phyloP scores from a whole-genome alignment of 2,888 invertebrate genomes.

The Torymus aiolomorphi region DNA sequence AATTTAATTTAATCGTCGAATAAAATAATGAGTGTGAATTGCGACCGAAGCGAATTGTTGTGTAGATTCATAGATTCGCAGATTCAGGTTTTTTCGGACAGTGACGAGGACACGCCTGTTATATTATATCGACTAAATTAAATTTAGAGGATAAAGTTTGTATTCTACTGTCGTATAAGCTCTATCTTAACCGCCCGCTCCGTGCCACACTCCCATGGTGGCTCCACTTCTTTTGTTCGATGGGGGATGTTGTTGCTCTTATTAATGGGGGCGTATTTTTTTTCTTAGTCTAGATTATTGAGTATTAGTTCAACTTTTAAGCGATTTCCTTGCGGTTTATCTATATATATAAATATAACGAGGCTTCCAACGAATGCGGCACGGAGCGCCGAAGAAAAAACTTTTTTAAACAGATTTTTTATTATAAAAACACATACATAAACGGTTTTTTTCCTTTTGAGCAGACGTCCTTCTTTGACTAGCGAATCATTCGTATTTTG shows the following conservation, averaged over 20 bases:
- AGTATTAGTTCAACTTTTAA: conserved; percentile 45
- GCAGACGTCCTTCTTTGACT: conserved; percentile 61
- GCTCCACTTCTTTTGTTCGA: conserved; percentile 32
- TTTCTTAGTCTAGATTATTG: conserved; percentile 33
- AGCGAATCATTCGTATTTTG: conserved; percentile 59
- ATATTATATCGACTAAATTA: conserved; percentile 60
- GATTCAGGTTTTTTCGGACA: conserved; percentile 55
- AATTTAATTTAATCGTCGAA: conserved; percentile 70
- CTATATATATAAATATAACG: conserved; percentile 14
- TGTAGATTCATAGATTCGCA: conserved; percentile 62
- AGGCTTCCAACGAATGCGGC: conserved; percentile 57
- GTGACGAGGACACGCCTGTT: conserved; percentile 59
- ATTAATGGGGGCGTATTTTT: conserved; percentile 25
- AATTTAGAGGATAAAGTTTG: conserved; percentile 62
- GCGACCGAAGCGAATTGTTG: conserved; percentile 65
- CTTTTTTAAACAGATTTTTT: conserved; percentile 61
- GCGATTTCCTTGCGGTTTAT: conserved; percentile 33
- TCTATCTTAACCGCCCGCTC: conserved; percentile 48
- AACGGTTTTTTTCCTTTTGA: conserved; percentile 60
- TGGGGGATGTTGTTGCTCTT: conserved; percentile 42
- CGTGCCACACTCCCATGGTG: conserved; percentile 42
- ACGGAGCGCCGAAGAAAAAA: conserved; percentile 56
- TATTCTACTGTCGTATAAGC: conserved; percentile 59
- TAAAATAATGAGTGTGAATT: conserved; percentile 65
- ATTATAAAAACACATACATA: conserved; percentile 54